Conservation (phyloP, 2,888 invertebrate genomes). For the Epirrhoe tristata region DNA sequence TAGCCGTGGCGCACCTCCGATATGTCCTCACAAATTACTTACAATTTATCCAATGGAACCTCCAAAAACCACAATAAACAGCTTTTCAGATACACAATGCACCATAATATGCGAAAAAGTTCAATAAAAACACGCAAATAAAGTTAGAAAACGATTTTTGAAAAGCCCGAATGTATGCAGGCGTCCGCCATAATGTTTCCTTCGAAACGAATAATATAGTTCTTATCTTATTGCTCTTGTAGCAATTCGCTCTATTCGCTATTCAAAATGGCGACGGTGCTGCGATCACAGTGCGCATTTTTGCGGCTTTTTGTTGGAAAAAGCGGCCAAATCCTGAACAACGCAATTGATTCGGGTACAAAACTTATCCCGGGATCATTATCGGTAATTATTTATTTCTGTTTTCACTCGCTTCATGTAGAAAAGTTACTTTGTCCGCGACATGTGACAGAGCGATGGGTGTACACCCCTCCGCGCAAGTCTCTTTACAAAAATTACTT, state of each 20-base stretch:
- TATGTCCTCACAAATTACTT: conserved; percentile 84
- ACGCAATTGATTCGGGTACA: conserved; percentile 76
- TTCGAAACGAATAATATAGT: conserved; percentile 86
- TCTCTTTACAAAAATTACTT: conserved; percentile 53
- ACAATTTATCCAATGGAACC: conserved; percentile 79
- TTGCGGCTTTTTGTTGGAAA: conserved; percentile 81
- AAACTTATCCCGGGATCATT: conserved; percentile 71
- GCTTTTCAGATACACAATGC: conserved; percentile 79
- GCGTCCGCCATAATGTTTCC: conserved; percentile 86
- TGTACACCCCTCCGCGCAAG: conserved; percentile 73
- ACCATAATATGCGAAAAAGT: conserved; percentile 85
- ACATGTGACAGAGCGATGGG: conserved; percentile 84
- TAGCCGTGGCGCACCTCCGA: conserved; percentile 85
- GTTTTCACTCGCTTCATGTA: conserved; percentile 70
- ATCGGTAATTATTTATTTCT: conserved; percentile 83
- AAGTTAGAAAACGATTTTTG: conserved; percentile 86
- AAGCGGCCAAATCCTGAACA: conserved; percentile 79
- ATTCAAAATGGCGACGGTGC: conserved; percentile 86
- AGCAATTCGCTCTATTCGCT: conserved; percentile 86
- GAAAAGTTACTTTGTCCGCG: conserved; percentile 78
- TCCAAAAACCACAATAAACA: conserved; percentile 83
- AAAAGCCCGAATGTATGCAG: conserved; percentile 85
- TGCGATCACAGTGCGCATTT: conserved; percentile 82
- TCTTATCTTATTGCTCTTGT: conserved; percentile 86
- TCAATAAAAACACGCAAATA: conserved; percentile 84